A percentile compares a stretch with the other conserved stretches of the same genome.
These are phyloP conservation scores for Drosophila sucinea DNA, from an alignment of 1,140 invertebrate species.

Conservation along the genomic window DNA sequence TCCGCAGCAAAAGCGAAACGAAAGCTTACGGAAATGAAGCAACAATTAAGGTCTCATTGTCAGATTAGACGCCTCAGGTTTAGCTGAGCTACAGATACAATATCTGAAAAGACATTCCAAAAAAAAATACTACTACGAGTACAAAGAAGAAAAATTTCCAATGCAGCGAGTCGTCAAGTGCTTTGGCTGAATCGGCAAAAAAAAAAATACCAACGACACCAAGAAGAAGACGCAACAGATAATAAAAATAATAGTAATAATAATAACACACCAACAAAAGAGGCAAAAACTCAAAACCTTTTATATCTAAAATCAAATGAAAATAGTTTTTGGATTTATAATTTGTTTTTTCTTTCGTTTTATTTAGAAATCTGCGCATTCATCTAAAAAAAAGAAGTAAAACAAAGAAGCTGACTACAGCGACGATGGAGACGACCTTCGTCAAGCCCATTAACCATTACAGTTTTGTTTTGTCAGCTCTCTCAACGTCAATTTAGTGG, in stretches of 20 bases:
- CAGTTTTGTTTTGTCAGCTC: conserved; percentile 68
- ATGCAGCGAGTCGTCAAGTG: conserved; percentile 63
- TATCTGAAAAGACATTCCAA: conserved; percentile 20
- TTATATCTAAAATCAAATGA: conserved; percentile 41
- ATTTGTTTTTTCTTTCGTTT: conserved; percentile 48
- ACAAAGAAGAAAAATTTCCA: conserved; percentile 44
- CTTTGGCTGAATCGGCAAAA: conserved; percentile 70
- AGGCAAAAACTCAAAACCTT: conserved; percentile 11
- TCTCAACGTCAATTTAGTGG: conserved; percentile 46
- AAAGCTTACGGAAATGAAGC: conserved; percentile 77
- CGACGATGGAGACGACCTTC: conserved; percentile 44
- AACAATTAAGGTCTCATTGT: conserved; percentile 60
- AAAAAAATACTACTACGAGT: conserved; percentile 26
- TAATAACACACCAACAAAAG: conserved; percentile 16
- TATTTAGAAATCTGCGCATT: conserved; percentile 79
- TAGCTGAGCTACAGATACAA: conserved; percentile 15
- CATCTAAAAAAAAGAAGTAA: conserved; percentile 48
- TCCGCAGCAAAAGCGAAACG: conserved; percentile 67
- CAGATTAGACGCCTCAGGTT: conserved; percentile 34
- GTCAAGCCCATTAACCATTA: conserved; percentile 58
- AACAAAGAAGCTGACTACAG: conserved; percentile 44
- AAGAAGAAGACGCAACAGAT: conserved; percentile 21
- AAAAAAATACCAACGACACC: conserved; percentile 29
- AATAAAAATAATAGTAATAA: conserved; percentile 38
- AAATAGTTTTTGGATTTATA: conserved; percentile 45